Percentiles rank a stretch among this genome's conserved stretches.
phyloP scores from a whole-genome alignment of 1,140 invertebrate species.

The Drosophila repletoides region DNA sequence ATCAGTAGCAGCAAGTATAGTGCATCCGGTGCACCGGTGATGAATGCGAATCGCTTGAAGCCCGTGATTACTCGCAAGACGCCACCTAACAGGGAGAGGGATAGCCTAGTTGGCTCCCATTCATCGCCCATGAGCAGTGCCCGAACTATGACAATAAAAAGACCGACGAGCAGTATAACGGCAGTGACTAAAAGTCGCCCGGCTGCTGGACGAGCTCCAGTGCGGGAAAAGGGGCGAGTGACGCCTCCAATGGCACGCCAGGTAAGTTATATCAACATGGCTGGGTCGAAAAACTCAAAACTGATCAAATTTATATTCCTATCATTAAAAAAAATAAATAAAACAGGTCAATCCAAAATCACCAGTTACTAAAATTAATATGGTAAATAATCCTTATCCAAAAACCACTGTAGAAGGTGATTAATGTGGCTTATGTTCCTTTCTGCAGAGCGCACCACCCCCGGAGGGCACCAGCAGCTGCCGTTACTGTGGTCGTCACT shows the following conservation, averaged over 20 bases:
- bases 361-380: slow-evolving; percentile 48
- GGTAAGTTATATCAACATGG: slow-evolving; percentile 4
- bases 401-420: accelerated
- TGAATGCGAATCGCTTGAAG: slow-evolving; percentile 39
- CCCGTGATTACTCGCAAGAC: slow-evolving; percentile 57
- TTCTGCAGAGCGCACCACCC: slow-evolving; percentile 2
- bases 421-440: not conserved
- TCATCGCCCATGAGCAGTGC: not conserved
- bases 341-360: slow-evolving; percentile 48
- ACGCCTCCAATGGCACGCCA: slow-evolving; percentile 5
- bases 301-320: not conserved
- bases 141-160: not conserved
- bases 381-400: slow-evolving; percentile 41
- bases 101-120: not conserved
- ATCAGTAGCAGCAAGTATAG: slow-evolving; percentile 42
- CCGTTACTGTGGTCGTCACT: slow-evolving; percentile 87
- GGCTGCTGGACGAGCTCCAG: not conserved
- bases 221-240: not conserved
- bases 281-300: not conserved
- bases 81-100: slow-evolving; percentile 26
- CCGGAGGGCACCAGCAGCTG: slow-evolving; percentile 83
- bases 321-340: no score
- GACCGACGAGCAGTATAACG: not conserved
- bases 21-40: not conserved
- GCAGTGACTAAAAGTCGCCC: not conserved